These are phyloP conservation scores for Hypotaenidia philippensis DNA, from an alignment of 2,797 vertebrate genomes.

Conservation along the genomic window DNA sequence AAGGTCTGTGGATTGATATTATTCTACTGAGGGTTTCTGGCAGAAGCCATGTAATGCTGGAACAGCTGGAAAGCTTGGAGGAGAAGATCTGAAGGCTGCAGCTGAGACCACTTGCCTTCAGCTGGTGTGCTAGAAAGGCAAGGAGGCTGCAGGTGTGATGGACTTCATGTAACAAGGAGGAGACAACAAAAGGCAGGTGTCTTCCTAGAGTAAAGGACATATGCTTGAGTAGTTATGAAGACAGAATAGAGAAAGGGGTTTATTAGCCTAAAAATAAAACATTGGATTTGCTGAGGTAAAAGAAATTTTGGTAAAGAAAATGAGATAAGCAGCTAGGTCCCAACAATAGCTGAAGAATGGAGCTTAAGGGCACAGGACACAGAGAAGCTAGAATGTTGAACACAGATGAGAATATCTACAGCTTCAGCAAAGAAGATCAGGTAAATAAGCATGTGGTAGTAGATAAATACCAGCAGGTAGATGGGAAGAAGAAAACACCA, in stretches of 20 bases:
- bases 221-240: background rate
- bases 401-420: background rate
- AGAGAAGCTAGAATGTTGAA: background rate
- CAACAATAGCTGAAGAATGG: background rate
- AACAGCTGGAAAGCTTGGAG: background rate
- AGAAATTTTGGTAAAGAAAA: background rate
- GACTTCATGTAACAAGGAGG: background rate
- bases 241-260: background rate
- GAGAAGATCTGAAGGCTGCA: background rate
- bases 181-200: background rate
- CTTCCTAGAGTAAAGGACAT: accelerated
- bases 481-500: background rate
- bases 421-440: background rate
- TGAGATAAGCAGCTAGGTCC: background rate
- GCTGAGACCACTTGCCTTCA: background rate
- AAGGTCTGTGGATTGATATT: background rate
- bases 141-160: background rate
- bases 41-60: background rate
- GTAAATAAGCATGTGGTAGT: background rate
- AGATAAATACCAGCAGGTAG: background rate
- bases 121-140: background rate
- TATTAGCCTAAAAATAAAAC: background rate
- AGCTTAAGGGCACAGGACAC: background rate
- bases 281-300: background rate
- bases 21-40: background rate